Percentiles rank a stretch among this genome's conserved stretches.
Conservation (phyloP, 2,113 vertebrate genomes). For the Trogon surrucura region DNA sequence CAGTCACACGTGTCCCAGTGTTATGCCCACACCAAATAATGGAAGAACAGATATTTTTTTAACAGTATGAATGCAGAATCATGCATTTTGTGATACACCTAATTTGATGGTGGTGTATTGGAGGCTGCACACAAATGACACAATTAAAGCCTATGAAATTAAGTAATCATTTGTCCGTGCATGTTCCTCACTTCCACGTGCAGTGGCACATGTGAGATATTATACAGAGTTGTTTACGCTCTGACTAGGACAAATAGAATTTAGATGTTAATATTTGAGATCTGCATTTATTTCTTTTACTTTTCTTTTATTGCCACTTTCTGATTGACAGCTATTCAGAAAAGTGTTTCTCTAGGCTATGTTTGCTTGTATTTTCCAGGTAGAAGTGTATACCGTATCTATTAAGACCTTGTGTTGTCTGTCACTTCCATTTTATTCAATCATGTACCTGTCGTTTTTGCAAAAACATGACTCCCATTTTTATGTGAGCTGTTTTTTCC, state of each 20-base stretch:
- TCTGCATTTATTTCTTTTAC: not conserved
- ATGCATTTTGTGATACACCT: not conserved
- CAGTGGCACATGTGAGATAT: not conserved
- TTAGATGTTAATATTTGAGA: not conserved
- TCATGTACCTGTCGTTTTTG: constrained; percentile 45
- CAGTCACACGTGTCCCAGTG: rapidly evolving
- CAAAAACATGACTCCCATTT: constrained; percentile 6
- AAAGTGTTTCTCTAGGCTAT: not conserved
- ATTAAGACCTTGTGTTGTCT: constrained; percentile 41
- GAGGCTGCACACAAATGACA: not conserved
- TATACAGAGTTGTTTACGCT: not conserved
- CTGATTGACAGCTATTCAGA: constrained; percentile 45
- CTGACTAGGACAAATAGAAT: not conserved
- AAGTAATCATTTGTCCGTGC: not conserved
- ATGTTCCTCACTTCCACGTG: not conserved
- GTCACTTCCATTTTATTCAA: constrained; percentile 59
- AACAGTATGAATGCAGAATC: not conserved
- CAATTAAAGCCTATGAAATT: not conserved
- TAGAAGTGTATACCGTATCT: not conserved
- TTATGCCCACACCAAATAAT: not conserved
- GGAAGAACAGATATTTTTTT: not conserved
- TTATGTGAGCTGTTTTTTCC: not conserved
- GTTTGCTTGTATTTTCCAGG: constrained; percentile 27
- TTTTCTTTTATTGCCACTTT: not conserved
- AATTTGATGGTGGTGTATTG: not conserved